phyloP scores from a whole-genome alignment of 2,113 vertebrate genomes.

The Octodon degus region DNA sequence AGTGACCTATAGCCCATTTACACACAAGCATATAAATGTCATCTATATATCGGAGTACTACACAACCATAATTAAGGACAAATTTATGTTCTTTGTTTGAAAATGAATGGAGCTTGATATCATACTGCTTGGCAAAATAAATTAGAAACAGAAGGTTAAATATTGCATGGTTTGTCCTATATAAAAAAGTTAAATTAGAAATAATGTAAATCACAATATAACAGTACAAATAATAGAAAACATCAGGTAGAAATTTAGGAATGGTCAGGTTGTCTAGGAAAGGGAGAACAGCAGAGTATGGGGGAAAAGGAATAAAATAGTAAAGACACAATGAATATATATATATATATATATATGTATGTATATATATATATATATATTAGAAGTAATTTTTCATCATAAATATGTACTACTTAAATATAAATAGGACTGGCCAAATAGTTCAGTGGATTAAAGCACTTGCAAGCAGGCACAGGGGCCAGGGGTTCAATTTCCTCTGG shows the following conservation, averaged over 20 bases:
- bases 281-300: background rate
- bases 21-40: background rate
- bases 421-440: too few species aligned
- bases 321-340: background rate
- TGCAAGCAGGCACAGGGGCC: too few species aligned
- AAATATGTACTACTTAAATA: background rate
- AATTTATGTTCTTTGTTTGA: background rate
- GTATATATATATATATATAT: too few species aligned
- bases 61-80: too few species aligned
- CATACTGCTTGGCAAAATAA: background rate
- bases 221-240: background rate
- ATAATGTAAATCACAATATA: background rate
- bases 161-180: too few species aligned
- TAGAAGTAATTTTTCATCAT: background rate
- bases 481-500: too few species aligned
- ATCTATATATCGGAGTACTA: background rate
- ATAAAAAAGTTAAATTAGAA: background rate
- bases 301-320: background rate
- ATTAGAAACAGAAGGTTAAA: background rate
- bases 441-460: too few species aligned
- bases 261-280: background rate
- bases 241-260: background rate
- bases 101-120: background rate
- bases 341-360: too few species aligned
- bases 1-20: too few species aligned